Base-by-base conservation (phyloP, 2,113 vertebrate genomes). In the Nannospalax galili region DNA sequence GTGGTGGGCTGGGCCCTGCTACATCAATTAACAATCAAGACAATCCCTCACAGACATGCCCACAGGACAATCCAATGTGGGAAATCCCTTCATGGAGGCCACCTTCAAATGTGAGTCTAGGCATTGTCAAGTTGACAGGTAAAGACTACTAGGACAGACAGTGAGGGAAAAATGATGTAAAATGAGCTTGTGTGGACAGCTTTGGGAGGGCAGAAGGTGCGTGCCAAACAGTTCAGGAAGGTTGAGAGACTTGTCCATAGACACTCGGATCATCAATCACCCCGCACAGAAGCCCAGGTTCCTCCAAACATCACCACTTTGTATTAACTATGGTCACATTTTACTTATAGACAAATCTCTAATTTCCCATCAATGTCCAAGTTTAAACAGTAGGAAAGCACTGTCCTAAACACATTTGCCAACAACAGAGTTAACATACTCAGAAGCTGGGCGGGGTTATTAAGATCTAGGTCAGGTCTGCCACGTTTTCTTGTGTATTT, bases 401-500 rank as follows among this genome's bases (percentile, higher is more conserved):
- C 11, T 1, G 0, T 3, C 45, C 48, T 60, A 86, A 75, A 56
- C 37, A 52, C 30, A 67, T 70, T 74, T 48, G 37, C 82, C 45
- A 52, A 65, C 62, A 65, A 48, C 45, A 40, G 48, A 62, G 79
- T 48, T 91, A 86, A 94, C 82, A 86, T 75, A 90, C 35, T 85
- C n/a, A 70, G 30, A 69, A 72, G 62, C 67, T 74, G 30, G 24
- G 52, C 40, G 52, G 37, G n/a, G 40, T 72, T 77, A 48, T 70
- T 85, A 73, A 74, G 77, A 79, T 30, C 40, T 17, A 42, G 64
- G 74, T 45, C 20, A 84, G 52, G 62, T 26, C 70, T 77, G 74
- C 70, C 37, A 42, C 40, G 45, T 80, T 88, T 72, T 17, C 67
- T 95, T 37, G 84, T 5, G 84, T 70, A 93, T 93, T 95, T 94